These are phyloP conservation scores for Agrotis puta DNA, from an alignment of 2,888 invertebrate genomes.

Conservation along the genomic window DNA sequence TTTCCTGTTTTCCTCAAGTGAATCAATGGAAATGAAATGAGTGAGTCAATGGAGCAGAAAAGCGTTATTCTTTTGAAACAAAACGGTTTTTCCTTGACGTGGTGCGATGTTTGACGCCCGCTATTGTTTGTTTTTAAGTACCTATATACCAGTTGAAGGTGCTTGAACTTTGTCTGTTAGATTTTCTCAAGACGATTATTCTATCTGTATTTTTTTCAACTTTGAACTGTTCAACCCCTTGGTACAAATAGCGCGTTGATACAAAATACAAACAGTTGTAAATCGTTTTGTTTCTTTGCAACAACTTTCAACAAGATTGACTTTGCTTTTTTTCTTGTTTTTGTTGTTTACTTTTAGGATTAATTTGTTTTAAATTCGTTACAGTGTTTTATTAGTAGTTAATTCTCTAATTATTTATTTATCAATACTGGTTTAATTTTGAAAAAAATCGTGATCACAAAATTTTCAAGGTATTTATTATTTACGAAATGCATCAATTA, in stretches of 20 bases:
- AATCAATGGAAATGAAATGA: conserved; percentile 78
- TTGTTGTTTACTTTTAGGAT: background rate
- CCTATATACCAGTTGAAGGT: conserved; percentile 25
- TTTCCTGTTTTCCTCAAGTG: conserved; percentile 66
- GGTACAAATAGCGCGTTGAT: background rate
- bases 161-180: conserved; percentile 38
- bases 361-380: background rate
- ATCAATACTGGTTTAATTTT: background rate
- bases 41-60: conserved; percentile 79
- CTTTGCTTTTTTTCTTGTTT: too few relatives aligned
- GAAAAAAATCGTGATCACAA: background rate
- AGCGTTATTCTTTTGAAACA: conserved; percentile 80
- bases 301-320: background rate
- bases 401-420: background rate
- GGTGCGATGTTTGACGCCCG: conserved; percentile 70
- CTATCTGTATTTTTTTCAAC: conserved; percentile 3
- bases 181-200: conserved; percentile 29
- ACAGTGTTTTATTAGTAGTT: background rate
- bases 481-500: background rate
- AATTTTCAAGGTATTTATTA: background rate
- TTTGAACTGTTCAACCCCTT: background rate
- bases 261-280: background rate
- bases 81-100: conserved; percentile 75
- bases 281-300: background rate
- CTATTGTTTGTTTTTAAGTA: conserved; percentile 67